A percentile compares a stretch with the other conserved stretches of the same genome.
Conservation (phyloP, 2,113 vertebrate genomes). For the Podarcis cretensis region DNA sequence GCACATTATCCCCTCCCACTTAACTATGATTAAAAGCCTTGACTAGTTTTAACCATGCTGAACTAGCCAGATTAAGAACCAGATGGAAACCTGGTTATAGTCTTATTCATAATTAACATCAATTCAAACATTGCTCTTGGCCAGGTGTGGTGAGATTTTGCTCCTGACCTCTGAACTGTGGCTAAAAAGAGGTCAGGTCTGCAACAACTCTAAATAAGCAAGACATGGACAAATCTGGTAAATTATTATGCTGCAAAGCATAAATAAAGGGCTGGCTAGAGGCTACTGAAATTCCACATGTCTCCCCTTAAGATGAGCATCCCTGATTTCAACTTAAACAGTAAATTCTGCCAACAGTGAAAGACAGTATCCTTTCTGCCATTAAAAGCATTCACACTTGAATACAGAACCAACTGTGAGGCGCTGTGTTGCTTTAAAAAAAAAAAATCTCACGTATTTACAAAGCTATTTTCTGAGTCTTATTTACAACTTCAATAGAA, state of each 20-base stretch:
- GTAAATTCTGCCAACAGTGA: slow-evolving; percentile 77
- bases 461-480: slow-evolving; percentile 69
- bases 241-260: slow-evolving; percentile 47
- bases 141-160: not conserved
- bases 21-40: not conserved
- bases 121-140: not conserved
- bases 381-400: slow-evolving; percentile 42
- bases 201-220: no score
- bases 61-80: not conserved
- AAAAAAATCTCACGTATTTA: slow-evolving; percentile 73
- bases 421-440: slow-evolving; percentile 53
- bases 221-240: not conserved
- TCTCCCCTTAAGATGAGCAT: not conserved
- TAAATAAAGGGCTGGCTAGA: slow-evolving; percentile 28
- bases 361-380: slow-evolving; percentile 76
- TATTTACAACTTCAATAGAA: slow-evolving; percentile 80
- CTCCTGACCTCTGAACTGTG: not conserved
- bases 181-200: not conserved
- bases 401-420: slow-evolving; percentile 65
- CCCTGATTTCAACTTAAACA: slow-evolving; percentile 60
- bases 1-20: not conserved
- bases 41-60: not conserved
- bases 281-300: not conserved
- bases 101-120: not conserved
- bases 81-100: not conserved